Conservation (phyloP, 2,888 invertebrate genomes). For the Caenorhabditis afra region DNA sequence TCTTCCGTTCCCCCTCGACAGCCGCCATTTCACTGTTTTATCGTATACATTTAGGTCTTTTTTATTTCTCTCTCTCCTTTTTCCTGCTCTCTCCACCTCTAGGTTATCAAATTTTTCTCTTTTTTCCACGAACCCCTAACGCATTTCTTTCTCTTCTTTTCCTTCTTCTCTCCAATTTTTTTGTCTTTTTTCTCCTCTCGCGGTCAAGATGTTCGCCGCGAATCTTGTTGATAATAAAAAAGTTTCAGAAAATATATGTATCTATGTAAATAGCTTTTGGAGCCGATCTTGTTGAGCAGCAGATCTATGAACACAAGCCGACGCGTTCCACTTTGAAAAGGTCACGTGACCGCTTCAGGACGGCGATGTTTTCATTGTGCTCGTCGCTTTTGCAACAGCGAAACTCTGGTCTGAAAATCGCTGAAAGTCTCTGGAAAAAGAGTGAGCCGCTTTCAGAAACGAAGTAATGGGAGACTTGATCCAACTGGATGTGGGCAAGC, state of each 20-base stretch:
- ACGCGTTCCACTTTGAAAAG: too few relatives aligned
- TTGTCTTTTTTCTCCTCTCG: slow-evolving; percentile 17
- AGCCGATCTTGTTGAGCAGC: too few relatives aligned
- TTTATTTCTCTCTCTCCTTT: background rate
- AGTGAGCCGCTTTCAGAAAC: too few relatives aligned
- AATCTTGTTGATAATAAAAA: slow-evolving; percentile 11
- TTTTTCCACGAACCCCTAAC: slow-evolving; percentile 9
- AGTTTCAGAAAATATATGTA: too few relatives aligned
- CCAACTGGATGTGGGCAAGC: slow-evolving; percentile 71
- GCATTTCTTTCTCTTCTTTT: slow-evolving; percentile 41
- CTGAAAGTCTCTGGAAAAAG: too few relatives aligned
- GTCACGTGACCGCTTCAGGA: too few relatives aligned
- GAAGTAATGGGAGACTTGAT: slow-evolving; percentile 72
- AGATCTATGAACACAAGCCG: too few relatives aligned
- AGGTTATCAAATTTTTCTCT: slow-evolving; percentile 40
- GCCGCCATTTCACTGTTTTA: slow-evolving; percentile 32
- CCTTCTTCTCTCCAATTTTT: slow-evolving; percentile 9
- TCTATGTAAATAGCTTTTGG: too few relatives aligned
- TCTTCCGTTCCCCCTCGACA: slow-evolving; percentile 16
- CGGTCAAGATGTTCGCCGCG: background rate
- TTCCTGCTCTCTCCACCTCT: background rate
- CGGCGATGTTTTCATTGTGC: too few relatives aligned
- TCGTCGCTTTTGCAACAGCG: too few relatives aligned
- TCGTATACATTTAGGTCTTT: slow-evolving; percentile 13
- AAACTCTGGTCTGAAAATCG: too few relatives aligned